Conservation (phyloP, 2,113 vertebrate genomes). For the Grantiella picta region DNA sequence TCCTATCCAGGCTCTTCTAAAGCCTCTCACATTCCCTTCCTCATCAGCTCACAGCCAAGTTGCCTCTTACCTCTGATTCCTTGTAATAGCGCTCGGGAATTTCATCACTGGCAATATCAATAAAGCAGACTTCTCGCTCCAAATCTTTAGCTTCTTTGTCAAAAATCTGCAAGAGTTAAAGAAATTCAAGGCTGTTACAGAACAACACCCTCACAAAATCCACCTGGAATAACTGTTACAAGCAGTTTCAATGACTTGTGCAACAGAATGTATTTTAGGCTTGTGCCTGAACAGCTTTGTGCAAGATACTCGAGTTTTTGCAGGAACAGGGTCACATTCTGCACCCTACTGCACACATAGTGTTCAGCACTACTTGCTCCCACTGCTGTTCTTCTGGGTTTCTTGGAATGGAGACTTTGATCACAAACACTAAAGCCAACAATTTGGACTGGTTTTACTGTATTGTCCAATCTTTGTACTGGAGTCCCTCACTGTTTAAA, state of each 20-base stretch:
- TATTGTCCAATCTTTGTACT: background rate
- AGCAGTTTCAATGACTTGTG: background rate
- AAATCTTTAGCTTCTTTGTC: constrained; percentile 89
- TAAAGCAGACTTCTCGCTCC: constrained; percentile 93
- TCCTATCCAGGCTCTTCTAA: background rate
- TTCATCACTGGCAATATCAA: constrained; percentile 96
- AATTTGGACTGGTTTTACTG: background rate
- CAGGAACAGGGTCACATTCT: background rate
- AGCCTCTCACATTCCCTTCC: background rate
- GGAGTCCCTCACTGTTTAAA: background rate
- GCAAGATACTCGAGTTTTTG: background rate
- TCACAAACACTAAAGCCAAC: background rate
- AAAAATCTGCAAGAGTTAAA: constrained; percentile 86
- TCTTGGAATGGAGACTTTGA: background rate
- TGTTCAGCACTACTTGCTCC: background rate
- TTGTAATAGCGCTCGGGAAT: constrained; percentile 98
- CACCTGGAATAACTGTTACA: background rate
- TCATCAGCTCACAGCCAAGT: background rate
- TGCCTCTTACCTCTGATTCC: constrained; percentile 87
- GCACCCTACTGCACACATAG: background rate
- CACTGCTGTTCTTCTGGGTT: background rate
- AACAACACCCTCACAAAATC: background rate
- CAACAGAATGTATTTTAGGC: background rate
- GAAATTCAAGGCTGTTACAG: background rate
- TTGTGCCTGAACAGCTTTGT: background rate